Evolutionary conservation across 2,888 invertebrate genomes (phyloP).

Genomic region (Drosophila niveifrons): DNA sequence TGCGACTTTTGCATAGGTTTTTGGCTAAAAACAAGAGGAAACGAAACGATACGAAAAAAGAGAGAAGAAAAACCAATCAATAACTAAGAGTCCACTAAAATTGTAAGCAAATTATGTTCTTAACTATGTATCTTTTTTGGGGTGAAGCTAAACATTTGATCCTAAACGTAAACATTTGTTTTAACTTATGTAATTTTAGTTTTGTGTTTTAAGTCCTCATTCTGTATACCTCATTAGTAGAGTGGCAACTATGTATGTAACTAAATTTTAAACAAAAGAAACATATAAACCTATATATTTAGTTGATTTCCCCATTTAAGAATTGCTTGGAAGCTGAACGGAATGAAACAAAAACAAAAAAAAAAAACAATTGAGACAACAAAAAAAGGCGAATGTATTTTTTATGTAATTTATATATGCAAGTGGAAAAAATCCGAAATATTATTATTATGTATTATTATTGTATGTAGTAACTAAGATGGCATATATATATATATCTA

Average conservation of each 20-base stretch:
- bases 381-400: conserved; percentile 67
- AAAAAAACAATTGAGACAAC: conserved; percentile 13
- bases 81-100: conserved; percentile 69
- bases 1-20: conserved; percentile 71
- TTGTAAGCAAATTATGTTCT: conserved; percentile 63
- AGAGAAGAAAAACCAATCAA: conserved; percentile 44
- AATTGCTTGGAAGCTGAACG: conserved; percentile 53
- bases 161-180: conserved; percentile 53
- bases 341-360: conserved; percentile 20
- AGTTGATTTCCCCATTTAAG: conserved; percentile 39
- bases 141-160: conserved; percentile 52
- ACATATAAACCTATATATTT: conserved; percentile 17
- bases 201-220: conserved; percentile 63
- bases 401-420: conserved; percentile 70
- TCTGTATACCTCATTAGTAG: conserved; percentile 76
- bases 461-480: conserved; percentile 56
- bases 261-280: conserved; percentile 40
- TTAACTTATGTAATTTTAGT: conserved; percentile 60
- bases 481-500: conserved; percentile 37
- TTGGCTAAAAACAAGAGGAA: conserved; percentile 50
- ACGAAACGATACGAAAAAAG: not conserved
- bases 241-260: conserved; percentile 59
- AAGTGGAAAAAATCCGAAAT: conserved; percentile 16
- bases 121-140: conserved; percentile 39
- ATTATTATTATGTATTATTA: conserved; percentile 39